Evolutionary conservation across 2,113 vertebrate species (phyloP).

Genomic region (Leptodactylus fuscus): DNA sequence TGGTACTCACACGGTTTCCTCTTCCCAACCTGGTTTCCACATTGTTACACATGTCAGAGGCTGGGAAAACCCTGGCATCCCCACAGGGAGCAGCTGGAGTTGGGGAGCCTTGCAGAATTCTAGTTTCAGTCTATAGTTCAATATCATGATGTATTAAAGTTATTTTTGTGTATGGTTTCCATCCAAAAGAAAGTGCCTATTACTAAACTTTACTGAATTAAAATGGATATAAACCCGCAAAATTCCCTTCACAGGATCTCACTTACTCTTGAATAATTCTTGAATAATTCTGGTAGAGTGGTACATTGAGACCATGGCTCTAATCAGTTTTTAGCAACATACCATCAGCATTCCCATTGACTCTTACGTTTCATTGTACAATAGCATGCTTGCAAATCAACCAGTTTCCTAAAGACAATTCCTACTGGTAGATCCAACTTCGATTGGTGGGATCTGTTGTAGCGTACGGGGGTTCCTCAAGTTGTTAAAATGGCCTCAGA

Average conservation of each 20-base stretch:
- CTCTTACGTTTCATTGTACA: background rate
- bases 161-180: background rate
- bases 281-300: background rate
- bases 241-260: background rate
- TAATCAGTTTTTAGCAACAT: background rate
- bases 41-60: slow-evolving; percentile 42
- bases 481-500: no score
- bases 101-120: background rate
- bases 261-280: no score
- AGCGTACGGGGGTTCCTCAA: no score
- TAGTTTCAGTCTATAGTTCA: background rate
- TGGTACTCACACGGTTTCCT: slow-evolving; percentile 23
- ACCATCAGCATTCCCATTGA: background rate
- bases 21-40: slow-evolving; percentile 36
- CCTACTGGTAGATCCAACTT: background rate
- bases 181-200: background rate
- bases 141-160: background rate
- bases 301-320: background rate
- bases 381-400: background rate
- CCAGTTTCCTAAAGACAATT: background rate
- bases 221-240: background rate
- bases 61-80: slow-evolving; percentile 13
- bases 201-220: no score
- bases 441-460: background rate
- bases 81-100: slow-evolving; percentile 10